Evolutionary conservation across 2,113 vertebrate species (phyloP).

Genomic region (Tachycineta bicolor): DNA sequence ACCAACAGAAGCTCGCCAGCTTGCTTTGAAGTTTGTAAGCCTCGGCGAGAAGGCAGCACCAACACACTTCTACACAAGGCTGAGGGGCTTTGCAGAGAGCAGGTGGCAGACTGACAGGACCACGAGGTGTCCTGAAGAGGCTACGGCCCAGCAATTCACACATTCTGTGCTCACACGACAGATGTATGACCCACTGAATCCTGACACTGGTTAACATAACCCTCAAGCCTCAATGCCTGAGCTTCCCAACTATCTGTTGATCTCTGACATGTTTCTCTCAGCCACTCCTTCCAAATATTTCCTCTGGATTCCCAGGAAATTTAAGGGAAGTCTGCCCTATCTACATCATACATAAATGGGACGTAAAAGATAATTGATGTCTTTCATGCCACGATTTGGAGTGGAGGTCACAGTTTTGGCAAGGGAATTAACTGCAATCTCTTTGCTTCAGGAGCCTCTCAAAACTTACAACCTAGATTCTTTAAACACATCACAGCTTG

Average conservation of each 20-base stretch:
- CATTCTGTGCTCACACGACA: background rate
- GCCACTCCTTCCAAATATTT: background rate
- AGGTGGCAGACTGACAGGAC: conserved; percentile 8
- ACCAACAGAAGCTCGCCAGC: background rate
- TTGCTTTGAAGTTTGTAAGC: conserved; percentile 51
- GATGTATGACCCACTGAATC: background rate
- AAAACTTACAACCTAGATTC: background rate
- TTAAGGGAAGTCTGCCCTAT: background rate
- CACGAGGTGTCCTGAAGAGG: background rate
- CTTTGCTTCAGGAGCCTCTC: background rate
- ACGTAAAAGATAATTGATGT: background rate
- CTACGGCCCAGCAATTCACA: background rate
- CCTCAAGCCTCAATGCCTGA: background rate
- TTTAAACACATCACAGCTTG: background rate
- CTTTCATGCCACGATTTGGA: background rate
- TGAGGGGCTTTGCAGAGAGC: background rate
- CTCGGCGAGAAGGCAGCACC: background rate
- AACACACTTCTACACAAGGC: background rate
- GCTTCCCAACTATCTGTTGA: background rate
- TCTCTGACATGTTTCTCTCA: background rate
- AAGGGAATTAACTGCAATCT: background rate
- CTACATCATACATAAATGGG: background rate
- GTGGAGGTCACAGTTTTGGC: background rate
- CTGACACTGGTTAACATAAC: background rate
- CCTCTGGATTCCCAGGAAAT: background rate